Base-by-base conservation (phyloP, 2,888 invertebrate species). In the Troides oblongomaculatus region DNA sequence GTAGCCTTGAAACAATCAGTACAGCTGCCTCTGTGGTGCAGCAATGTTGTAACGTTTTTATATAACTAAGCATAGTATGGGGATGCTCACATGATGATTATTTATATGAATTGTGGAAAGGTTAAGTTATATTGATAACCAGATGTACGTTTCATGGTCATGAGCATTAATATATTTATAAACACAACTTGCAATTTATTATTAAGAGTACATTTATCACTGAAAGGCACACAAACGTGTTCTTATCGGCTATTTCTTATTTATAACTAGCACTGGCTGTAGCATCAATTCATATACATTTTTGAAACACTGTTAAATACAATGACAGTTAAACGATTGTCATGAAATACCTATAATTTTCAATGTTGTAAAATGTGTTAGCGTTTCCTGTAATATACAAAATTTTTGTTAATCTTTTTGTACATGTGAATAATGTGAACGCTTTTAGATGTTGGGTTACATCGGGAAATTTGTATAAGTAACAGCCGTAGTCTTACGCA, bases 381-480 rank as follows among this genome's bases (percentile, higher is more conserved):
- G 23, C 17, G 23, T 62, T 46, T 23, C 68, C 67, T 66, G 63
- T 70, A 65, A 67, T 66, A 67, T 66, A 1, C 57, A 58, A 58
- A 58, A 58, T 58, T 58, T 58, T 58, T 58, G 57, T 58, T 58
- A 57, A 12, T 58, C 3, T 4, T 58, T 14, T 58, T 23, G 23
- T 21, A 23, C 12, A 14, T 58, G 23, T 25, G 57, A 23, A 58
- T 23, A 58, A 58, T 58, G 57, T 58, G 10, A 58, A 23, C 7
- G 57, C 12, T 23, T 21, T 23, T 58, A 23, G 57, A 58, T 58
- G 57, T 23, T 23, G 2, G 7, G n/a, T 21, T 14, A 23, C n/a
- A 58, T 58, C 23, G 21, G 23, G 10, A 21, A 58, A n/a, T 58
- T 25, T 10, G 10, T 58, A 25, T 53, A 58, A 58, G 57, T 58